Evolutionary conservation across 2,888 invertebrate species (phyloP), one percentile per base, ranked within the genome.

Genomic region (Orthosia incerta): DNA sequence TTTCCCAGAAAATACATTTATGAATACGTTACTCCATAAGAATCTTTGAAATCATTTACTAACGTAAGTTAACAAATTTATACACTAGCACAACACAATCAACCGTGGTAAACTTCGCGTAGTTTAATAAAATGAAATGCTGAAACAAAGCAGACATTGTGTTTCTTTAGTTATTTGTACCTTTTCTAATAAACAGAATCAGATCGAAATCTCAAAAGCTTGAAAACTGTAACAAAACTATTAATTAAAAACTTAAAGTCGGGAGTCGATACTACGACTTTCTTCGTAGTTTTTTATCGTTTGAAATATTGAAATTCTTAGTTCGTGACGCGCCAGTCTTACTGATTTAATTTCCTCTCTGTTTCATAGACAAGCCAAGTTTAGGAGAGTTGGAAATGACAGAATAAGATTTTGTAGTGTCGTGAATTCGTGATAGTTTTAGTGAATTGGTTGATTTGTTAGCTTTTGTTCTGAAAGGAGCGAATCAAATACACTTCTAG

Each of bases 311-410:
- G 86, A 85, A 91, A 88, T 89, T 88, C 84, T 86, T 80, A 64
- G 82, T 73, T 78, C 69, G 78, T 70, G 73, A 72, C 76, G 83
- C 76, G 65, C 78, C 53, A 66, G 76, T 79, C 69, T 76, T 82
- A 65, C 83, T 79, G 82, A 88, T 89, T 89, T 89, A 88, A 91
- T 91, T 89, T 90, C 90, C 89, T 90, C 71, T 79, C 71, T 59
- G 74, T 86, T 83, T 83, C 74, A 86, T 65, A 72, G 62, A 76
- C 72, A 71, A 62, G 67, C 46, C 50, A 74, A 81, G 79, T 86
- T 82, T 68, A 67, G 72, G 51, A 73, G 76, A 79, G 83, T 85
- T 81, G 84, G 66, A 86, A 85, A 83, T 84, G 82, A 74, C 81
- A 76, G 71, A 82, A 85, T 76, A 60, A 71, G 64, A 63, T 67